Evolutionary conservation across 1,140 invertebrate genomes (phyloP), one percentile per base, ranked within the genome.

Genomic region (Berghia stephanieae): DNA sequence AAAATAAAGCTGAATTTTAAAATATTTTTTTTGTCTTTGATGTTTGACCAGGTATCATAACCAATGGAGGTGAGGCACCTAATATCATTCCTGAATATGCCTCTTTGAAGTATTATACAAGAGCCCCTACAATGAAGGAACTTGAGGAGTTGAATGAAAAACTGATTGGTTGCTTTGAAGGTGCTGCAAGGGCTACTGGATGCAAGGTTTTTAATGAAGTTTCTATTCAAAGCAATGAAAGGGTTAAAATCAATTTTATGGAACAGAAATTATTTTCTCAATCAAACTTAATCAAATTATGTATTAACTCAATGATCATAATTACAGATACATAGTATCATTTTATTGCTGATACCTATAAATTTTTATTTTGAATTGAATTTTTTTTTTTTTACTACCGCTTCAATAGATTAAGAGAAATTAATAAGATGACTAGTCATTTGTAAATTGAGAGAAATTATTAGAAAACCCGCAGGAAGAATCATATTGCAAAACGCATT

Each of bases 1-100:
- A n/a, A n/a, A n/a, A n/a, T n/a, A n/a, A n/a, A n/a, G n/a, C n/a
- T n/a, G n/a, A n/a, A n/a, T n/a, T n/a, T n/a, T n/a, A n/a, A 42
- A 16, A 24, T 49, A 13, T 71, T 43, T 46, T 27, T 34, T 38
- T 18, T 79, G n/a, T n/a, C n/a, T n/a, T n/a, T n/a, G n/a, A n/a
- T n/a, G n/a, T n/a, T n/a, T n/a, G n/a, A n/a, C n/a, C 46, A 87
- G 87, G 86, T 77, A 78, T 88, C 5, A 87, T 89, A 16, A 86
- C 82, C 8, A 88, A 89, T 75, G 89, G 89, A 38, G 89, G 89
- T n/a, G 73, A 67, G 3, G 83, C 81, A n/a, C 84, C 88, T 6
- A 90, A 90, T 78, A 84, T 90, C 13, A 89, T 90, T 18, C 89
- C 89, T 18, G 84, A 88, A 10, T 75, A 83, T 34, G 79, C 89